Evolutionary conservation across 2,888 invertebrate genomes (phyloP).

Genomic region (Lingula anatina): DNA sequence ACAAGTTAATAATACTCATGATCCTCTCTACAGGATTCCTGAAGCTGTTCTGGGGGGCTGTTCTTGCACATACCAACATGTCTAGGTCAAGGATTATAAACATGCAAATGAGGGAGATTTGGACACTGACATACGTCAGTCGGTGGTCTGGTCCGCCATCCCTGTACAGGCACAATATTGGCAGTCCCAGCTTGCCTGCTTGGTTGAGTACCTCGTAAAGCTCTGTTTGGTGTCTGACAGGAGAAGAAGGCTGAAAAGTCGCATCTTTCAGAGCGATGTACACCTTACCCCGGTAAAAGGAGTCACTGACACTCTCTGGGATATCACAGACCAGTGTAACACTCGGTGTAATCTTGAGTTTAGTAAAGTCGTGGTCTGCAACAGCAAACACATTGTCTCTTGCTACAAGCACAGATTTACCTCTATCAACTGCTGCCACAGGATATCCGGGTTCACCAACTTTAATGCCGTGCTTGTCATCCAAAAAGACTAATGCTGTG

Average conservation of each 20-base stretch:
- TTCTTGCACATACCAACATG: slow-evolving; percentile 9
- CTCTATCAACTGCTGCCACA: slow-evolving; percentile 13
- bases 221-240: slow-evolving; percentile 14
- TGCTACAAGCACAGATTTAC: slow-evolving; percentile 7
- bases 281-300: slow-evolving; percentile 14
- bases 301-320: slow-evolving; percentile 8
- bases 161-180: slow-evolving; percentile 8
- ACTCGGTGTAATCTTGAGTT: slow-evolving; percentile 12
- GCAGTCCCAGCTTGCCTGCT: slow-evolving; percentile 2
- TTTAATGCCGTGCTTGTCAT: slow-evolving; percentile 14
- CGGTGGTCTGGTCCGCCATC: slow-evolving; percentile 14
- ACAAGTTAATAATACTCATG: slow-evolving; percentile 9
- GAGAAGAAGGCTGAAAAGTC: slow-evolving; percentile 12
- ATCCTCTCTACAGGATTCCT: slow-evolving; percentile 12
- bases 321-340: slow-evolving; percentile 11
- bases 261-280: slow-evolving; percentile 14
- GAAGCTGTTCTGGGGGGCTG: slow-evolving; percentile 9
- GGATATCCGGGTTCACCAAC: slow-evolving; percentile 16
- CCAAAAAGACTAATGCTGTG: slow-evolving; percentile 6
- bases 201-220: not conserved
- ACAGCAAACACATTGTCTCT: slow-evolving; percentile 1
- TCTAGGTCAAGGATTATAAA: slow-evolving; percentile 11
- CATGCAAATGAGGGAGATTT: slow-evolving; percentile 7
- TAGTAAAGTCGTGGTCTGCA: slow-evolving; percentile 14
- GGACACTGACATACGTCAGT: slow-evolving; percentile 9